Evolutionary conservation across 1,140 invertebrate species (phyloP).

Genomic region (Dufourea novaeangliae): DNA sequence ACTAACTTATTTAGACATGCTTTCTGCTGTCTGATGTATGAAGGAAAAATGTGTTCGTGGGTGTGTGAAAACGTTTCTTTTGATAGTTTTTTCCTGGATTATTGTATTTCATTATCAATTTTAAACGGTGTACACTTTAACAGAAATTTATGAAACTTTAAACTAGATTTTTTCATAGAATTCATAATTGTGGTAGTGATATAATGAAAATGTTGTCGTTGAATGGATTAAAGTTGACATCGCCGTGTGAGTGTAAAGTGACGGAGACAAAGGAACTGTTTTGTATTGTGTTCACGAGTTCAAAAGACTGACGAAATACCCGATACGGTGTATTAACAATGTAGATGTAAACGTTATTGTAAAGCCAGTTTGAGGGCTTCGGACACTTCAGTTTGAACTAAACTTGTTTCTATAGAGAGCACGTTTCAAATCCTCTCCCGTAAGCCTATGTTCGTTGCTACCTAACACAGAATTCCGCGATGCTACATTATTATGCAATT

Average conservation of each 20-base stretch:
- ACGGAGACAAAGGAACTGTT: background rate
- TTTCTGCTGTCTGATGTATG: too few relatives aligned
- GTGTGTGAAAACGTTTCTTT: background rate
- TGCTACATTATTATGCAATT: slow-evolving; percentile 39
- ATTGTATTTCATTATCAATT: too few relatives aligned
- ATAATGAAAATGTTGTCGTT: too few relatives aligned
- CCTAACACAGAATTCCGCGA: slow-evolving; percentile 3
- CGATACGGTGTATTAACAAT: background rate
- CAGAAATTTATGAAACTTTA: too few relatives aligned
- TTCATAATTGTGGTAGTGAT: too few relatives aligned
- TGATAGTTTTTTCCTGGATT: too few relatives aligned
- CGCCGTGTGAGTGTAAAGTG: background rate
- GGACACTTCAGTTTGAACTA: background rate
- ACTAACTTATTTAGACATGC: too few relatives aligned
- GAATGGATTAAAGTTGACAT: too few relatives aligned
- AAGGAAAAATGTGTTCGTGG: too few relatives aligned
- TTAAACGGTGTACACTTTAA: too few relatives aligned
- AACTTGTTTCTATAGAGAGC: slow-evolving; percentile 11
- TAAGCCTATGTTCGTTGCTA: slow-evolving; percentile 8
- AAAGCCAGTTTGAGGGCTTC: background rate
- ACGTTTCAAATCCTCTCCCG: slow-evolving; percentile 8
- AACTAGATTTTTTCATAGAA: too few relatives aligned
- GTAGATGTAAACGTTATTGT: background rate
- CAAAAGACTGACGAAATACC: background rate
- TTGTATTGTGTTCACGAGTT: background rate